Conservation (phyloP, 1,140 invertebrate genomes). For the Periplaneta americana region DNA sequence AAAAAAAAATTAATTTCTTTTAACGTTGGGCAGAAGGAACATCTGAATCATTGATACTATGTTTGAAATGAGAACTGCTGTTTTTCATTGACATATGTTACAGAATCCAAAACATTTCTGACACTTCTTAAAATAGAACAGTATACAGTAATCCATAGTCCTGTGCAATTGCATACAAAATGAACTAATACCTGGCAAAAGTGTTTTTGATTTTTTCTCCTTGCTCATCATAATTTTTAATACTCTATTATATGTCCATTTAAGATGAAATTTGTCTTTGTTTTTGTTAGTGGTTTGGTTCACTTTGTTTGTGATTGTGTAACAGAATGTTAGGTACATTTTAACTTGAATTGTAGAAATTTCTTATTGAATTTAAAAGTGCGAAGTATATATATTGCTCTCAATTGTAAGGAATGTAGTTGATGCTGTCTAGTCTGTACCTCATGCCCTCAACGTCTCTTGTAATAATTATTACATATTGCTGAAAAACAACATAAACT, state of each 20-base stretch:
- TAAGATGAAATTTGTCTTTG: not conserved
- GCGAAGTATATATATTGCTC: too few species aligned
- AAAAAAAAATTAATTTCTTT: too few species aligned
- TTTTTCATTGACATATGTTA: not conserved
- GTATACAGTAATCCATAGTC: not conserved
- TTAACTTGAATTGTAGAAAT: too few species aligned
- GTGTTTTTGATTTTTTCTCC: not conserved
- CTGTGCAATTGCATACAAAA: not conserved
- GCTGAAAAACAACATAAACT: not conserved
- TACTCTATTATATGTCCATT: not conserved
- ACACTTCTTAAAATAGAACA: not conserved
- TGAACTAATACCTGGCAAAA: not conserved
- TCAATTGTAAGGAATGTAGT: not conserved
- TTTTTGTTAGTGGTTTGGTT: not conserved
- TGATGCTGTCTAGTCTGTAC: not conserved
- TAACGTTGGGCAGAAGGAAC: not conserved
- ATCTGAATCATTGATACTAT: not conserved
- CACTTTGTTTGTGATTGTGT: not conserved
- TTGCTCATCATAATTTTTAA: not conserved
- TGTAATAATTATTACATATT: not conserved
- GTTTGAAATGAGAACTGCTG: not conserved
- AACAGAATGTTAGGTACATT: not conserved
- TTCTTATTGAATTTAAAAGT: too few species aligned
- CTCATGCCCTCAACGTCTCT: not conserved
- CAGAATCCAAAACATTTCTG: not conserved